A percentile compares a stretch with the other conserved stretches of the same genome.
Conservation (phyloP, 2,888 invertebrate genomes). For the Julus scanicus region DNA sequence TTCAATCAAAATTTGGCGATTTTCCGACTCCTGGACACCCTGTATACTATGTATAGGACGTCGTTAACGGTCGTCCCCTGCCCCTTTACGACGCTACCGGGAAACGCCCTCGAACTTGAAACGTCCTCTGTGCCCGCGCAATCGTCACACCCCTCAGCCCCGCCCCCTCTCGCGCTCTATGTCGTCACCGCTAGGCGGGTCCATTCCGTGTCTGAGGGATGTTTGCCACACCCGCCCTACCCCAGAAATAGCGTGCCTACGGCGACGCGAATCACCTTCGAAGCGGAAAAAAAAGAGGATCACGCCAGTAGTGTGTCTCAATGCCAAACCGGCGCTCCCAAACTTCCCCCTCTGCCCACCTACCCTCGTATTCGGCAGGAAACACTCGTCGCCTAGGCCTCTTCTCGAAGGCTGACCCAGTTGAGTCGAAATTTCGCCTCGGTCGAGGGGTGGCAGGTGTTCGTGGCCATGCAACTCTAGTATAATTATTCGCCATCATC, state of each 20-base stretch:
- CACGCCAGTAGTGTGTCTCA: neutral
- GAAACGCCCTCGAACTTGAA: too few relatives aligned
- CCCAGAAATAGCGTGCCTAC: neutral
- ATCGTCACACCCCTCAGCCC: neutral
- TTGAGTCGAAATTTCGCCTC: neutral
- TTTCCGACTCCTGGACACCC: too few relatives aligned
- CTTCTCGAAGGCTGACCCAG: neutral
- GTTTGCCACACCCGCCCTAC: slow-evolving; percentile 5
- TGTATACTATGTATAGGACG: too few relatives aligned
- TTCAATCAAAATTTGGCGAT: too few relatives aligned
- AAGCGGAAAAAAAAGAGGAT: neutral
- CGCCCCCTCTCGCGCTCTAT: neutral
- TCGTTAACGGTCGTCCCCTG: too few relatives aligned
- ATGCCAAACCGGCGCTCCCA: neutral
- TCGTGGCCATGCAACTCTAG: neutral
- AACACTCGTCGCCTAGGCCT: too few relatives aligned
- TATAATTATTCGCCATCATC: neutral
- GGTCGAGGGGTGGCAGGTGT: neutral
- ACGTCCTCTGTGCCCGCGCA: neutral
- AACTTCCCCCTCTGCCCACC: neutral
- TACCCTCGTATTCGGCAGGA: neutral
- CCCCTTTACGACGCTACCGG: too few relatives aligned
- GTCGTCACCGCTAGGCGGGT: neutral
- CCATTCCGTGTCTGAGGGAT: neutral
- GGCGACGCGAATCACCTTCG: too few relatives aligned